Percentiles rank a stretch among this genome's conserved stretches.
phyloP scores from a whole-genome alignment of 2,113 vertebrate species.

The Mandrillus leucophaeus region DNA sequence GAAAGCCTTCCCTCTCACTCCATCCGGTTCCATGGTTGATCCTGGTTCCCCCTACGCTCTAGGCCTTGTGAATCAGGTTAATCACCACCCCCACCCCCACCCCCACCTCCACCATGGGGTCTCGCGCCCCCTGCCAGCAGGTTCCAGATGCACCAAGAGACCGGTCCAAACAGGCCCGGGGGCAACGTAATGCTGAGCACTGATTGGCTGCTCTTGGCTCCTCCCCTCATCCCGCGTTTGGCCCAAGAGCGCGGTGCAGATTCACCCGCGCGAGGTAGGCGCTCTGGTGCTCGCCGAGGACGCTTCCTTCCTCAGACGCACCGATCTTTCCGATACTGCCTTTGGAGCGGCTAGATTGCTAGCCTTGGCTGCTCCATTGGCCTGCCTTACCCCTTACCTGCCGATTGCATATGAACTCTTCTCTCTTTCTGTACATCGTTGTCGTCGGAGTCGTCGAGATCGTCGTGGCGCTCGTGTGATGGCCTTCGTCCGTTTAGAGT shows the following conservation, averaged over 20 bases:
- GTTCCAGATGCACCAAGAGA: slow-evolving; percentile 21
- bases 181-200: not conserved
- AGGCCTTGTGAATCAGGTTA: slow-evolving; percentile 11
- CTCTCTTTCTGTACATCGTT: slow-evolving; percentile 20
- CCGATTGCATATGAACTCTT: slow-evolving; percentile 64
- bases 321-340: not conserved
- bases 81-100: not conserved
- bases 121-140: slow-evolving; percentile 24
- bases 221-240: slow-evolving; percentile 61
- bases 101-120: not conserved
- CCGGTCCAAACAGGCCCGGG: slow-evolving; percentile 16
- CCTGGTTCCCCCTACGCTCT: not conserved
- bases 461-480: slow-evolving; percentile 73
- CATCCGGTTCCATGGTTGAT: not conserved
- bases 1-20: not conserved
- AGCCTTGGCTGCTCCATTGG: slow-evolving; percentile 51
- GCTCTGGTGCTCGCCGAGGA: slow-evolving; percentile 62
- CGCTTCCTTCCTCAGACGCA: slow-evolving; percentile 38
- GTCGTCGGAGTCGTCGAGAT: slow-evolving; percentile 72
- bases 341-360: slow-evolving; percentile 57
- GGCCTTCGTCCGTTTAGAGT: slow-evolving; percentile 78
- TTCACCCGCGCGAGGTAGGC: slow-evolving; percentile 53
- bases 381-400: slow-evolving; percentile 57
- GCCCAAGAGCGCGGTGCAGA: slow-evolving; percentile 57
- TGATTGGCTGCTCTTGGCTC: slow-evolving; percentile 73